Conservation (phyloP, 2,888 invertebrate genomes). For the Chorisops tibialis region DNA sequence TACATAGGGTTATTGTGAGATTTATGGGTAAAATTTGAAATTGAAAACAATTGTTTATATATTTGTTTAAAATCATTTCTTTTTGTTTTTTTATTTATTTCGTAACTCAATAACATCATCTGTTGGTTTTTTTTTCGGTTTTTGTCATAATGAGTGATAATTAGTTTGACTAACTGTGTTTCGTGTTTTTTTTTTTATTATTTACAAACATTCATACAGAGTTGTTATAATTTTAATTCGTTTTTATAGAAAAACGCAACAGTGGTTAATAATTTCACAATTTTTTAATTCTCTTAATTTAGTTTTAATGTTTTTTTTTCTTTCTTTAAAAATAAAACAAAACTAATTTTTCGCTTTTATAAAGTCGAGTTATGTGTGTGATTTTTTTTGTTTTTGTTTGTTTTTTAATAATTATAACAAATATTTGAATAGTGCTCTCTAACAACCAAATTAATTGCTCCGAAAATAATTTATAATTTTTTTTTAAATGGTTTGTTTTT, state of each 20-base stretch:
- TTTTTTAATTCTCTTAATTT: background rate
- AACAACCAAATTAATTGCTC: slow-evolving; percentile 1
- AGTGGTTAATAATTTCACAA: no score
- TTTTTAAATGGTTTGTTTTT: background rate
- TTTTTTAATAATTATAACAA: background rate
- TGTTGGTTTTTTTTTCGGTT: slow-evolving; percentile 11
- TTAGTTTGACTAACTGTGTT: slow-evolving; percentile 22
- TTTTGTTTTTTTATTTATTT: slow-evolving; percentile 12
- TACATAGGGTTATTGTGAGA: no score
- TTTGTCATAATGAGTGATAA: slow-evolving; percentile 27
- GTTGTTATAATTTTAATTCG: background rate
- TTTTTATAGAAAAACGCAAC: no score
- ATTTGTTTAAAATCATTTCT: slow-evolving; percentile 23
- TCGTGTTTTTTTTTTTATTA: slow-evolving; percentile 20
- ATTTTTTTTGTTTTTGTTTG: background rate
- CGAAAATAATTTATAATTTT: slow-evolving; percentile 1
- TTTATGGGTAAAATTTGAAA: background rate
- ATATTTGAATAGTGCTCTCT: background rate
- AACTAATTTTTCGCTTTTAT: background rate
- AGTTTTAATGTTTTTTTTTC: background rate
- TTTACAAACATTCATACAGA: slow-evolving; percentile 28
- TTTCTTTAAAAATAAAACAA: slow-evolving; percentile 5
- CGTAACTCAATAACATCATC: slow-evolving; percentile 30
- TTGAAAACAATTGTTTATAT: background rate
- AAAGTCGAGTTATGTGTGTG: no score